A percentile compares a stretch with the other conserved stretches of the same genome.
Evolutionary conservation across 2,113 vertebrate species (phyloP).

Genomic region (Bubo bubo): DNA sequence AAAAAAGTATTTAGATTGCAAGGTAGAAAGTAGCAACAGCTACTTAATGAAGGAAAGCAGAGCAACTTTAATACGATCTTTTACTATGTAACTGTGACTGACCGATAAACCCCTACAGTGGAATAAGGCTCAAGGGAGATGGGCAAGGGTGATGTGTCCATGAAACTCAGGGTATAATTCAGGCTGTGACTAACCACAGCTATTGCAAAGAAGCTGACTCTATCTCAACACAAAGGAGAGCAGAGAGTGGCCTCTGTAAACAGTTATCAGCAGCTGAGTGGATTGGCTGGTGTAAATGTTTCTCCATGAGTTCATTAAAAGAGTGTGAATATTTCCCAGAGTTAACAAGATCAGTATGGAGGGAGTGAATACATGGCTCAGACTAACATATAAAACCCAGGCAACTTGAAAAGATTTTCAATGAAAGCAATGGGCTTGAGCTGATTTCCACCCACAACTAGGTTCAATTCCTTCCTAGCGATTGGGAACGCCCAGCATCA

Average conservation of each 20-base stretch:
- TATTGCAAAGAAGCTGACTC: not conserved
- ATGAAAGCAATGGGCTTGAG: not conserved
- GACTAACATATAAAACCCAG: not conserved
- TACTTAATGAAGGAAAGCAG: not conserved
- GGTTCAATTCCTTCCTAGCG: not conserved
- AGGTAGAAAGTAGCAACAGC: not conserved
- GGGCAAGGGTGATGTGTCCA: not conserved
- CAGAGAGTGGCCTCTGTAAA: not conserved
- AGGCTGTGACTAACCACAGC: not conserved
- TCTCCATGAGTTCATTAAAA: not conserved
- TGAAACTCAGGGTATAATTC: not conserved
- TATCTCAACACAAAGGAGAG: not conserved
- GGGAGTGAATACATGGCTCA: not conserved
- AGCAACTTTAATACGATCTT: not conserved
- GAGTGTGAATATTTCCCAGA: too few species aligned
- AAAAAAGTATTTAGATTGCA: not conserved
- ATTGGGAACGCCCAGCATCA: fast-evolving
- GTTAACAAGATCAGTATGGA: too few species aligned
- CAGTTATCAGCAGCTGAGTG: not conserved
- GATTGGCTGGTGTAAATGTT: not conserved
- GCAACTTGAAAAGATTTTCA: not conserved
- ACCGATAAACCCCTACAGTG: not conserved
- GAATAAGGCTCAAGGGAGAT: not conserved
- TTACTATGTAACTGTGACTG: not conserved
- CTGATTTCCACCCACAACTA: not conserved